Evolutionary conservation across 2,888 invertebrate species (phyloP), one percentile per base, ranked within the genome.

Genomic region (Drosophila paracracens): DNA sequence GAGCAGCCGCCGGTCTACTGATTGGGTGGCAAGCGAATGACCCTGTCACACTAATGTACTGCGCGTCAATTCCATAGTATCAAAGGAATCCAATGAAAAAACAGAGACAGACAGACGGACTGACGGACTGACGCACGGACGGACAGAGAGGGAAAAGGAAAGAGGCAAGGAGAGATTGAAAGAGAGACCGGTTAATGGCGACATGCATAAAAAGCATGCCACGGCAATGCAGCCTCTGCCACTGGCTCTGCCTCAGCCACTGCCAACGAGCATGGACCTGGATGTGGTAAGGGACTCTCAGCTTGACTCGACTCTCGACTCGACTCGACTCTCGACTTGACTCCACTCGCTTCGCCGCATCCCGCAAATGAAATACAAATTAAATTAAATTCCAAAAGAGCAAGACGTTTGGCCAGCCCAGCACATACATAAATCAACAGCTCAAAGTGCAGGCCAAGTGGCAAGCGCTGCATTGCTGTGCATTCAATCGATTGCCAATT

Each of bases 361-460:
- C 52, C 69, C 57, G 74, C 73, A 76, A 82, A 86, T 88, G 81
- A 88, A 86, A 86, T 79, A 82, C 82, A 89, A 89, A 87, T 87
- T 89, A 81, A 89, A 89, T 87, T 87, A 85, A 88, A 79, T 82
- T 88, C 74, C 74, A 76, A 89, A 77, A 82, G 83, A 70, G 80
- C 68, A 82, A 82, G 76, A 74, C 81, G 70, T 76, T 73, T 63
- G 70, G 62, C 69, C 64, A 60, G 53, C 72, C 65, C 58, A 58
- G 53, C 72, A 73, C 70, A 82, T 82, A 75, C 83, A 83, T 80
- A 78, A 86, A 83, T 86, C 83, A 86, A 63, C 68, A 82, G 68
- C 78, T 78, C 84, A 82, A 83, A 82, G 84, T 83, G 82, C 79
- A 82, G 68, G 72, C 68, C 72, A 79, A 82, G 76, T 82, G 80